Percentiles rank a stretch among this genome's conserved stretches.
Conservation (phyloP, 1,140 invertebrate genomes). For the Sitophilus oryzae region DNA sequence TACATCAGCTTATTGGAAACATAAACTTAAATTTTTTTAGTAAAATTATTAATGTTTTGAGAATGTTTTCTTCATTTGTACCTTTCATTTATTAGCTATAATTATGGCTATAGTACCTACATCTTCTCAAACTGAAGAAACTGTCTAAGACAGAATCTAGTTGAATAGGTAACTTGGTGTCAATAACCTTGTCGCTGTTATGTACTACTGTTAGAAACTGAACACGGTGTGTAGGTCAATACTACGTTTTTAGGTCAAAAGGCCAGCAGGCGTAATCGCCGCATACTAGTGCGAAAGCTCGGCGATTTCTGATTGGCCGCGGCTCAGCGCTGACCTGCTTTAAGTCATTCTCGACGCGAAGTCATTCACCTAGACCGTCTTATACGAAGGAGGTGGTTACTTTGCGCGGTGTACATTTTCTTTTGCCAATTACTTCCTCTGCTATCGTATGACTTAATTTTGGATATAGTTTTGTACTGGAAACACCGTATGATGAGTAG, state of each 20-base stretch:
- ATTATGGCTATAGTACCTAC: too few species aligned
- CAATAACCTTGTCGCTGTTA: constrained; percentile 15
- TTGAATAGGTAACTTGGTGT: neutral
- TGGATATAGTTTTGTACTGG: too few species aligned
- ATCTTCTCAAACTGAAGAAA: too few species aligned
- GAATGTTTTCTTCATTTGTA: too few species aligned
- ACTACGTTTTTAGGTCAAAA: constrained; percentile 32
- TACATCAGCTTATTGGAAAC: too few species aligned
- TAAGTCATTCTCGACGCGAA: constrained; percentile 14
- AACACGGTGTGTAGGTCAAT: constrained; percentile 27
- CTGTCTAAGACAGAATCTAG: neutral
- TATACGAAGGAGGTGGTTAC: neutral
- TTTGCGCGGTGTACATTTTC: too few species aligned
- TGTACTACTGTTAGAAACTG: constrained; percentile 19
- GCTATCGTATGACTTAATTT: too few species aligned
- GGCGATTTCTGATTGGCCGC: constrained; percentile 14
- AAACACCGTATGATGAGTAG: too few species aligned
- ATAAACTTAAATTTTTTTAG: too few species aligned
- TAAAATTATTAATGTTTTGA: too few species aligned
- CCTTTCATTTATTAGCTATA: too few species aligned
- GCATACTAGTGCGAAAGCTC: constrained; percentile 28
- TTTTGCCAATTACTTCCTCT: neutral
- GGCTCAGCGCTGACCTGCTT: constrained; percentile 26
- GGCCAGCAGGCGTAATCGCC: constrained; percentile 26
- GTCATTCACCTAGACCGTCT: neutral